Conservation (phyloP, 92 coral and sea anemone genomes). For the Zoanthus sansibaricus region DNA sequence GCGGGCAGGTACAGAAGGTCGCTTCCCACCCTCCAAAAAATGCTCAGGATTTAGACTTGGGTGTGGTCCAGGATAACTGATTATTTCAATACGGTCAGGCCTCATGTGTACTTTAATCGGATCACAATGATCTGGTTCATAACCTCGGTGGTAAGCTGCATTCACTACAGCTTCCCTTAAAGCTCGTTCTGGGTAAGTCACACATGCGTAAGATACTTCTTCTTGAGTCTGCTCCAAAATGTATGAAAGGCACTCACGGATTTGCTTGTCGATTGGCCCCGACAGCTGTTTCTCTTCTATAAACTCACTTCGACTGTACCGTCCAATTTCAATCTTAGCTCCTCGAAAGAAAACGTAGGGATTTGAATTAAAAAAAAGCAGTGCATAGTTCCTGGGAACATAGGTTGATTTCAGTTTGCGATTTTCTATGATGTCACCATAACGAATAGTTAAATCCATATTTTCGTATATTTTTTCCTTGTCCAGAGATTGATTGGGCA, state of each 20-base stretch:
- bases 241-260: constrained; percentile 57
- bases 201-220: constrained; percentile 65
- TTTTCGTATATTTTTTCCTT: constrained; percentile 37
- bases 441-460: constrained; percentile 51
- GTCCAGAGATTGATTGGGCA: constrained; percentile 20
- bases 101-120: constrained; percentile 75
- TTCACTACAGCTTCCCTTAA: constrained; percentile 83
- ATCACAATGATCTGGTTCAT: constrained; percentile 64
- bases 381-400: constrained; percentile 72
- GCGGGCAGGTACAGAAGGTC: constrained; percentile 78
- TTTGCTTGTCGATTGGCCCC: constrained; percentile 72
- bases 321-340: constrained; percentile 80
- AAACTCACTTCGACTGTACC: constrained; percentile 65
- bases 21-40: constrained; percentile 62
- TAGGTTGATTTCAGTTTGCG: constrained; percentile 40
- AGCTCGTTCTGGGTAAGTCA: constrained; percentile 73
- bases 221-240: constrained; percentile 66
- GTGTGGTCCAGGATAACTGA: constrained; percentile 83
- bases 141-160: constrained; percentile 83
- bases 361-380: constrained; percentile 60
- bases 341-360: constrained; percentile 69
- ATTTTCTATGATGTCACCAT: constrained; percentile 56
- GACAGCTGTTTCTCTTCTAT: constrained; percentile 54
- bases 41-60: constrained; percentile 65
- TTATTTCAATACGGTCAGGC: constrained; percentile 74